Evolutionary conservation across 53 echinoderm and acorn worm species (phyloP).

Genomic region (Holothuria leucospilota): DNA sequence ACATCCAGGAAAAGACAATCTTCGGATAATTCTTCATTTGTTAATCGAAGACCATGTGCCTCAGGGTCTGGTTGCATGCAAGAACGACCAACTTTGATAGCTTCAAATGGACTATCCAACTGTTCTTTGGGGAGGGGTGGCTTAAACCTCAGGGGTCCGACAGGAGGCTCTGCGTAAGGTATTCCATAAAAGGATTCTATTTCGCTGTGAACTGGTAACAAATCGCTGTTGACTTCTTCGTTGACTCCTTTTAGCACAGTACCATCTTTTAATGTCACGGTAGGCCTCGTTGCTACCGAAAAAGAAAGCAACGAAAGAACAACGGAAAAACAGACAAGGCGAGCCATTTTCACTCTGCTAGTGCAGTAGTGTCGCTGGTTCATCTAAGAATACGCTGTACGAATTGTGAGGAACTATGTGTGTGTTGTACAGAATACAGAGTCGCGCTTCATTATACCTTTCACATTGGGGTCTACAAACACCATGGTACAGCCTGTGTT

Average conservation of each 20-base stretch:
- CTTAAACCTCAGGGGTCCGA: slow-evolving; percentile 60
- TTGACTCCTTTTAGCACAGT: not conserved
- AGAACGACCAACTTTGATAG: not conserved
- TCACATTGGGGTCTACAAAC: too few species aligned
- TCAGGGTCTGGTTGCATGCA: not conserved
- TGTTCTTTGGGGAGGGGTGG: slow-evolving; percentile 35
- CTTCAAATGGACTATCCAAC: not conserved
- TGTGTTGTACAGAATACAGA: too few species aligned
- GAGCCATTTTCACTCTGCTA: too few species aligned
- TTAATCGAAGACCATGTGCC: not conserved
- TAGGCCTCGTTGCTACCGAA: not conserved
- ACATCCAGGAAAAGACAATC: slow-evolving; percentile 72
- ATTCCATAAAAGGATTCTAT: slow-evolving; percentile 43
- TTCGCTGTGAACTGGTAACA: not conserved
- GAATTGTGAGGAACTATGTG: too few species aligned
- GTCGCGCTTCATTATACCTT: too few species aligned
- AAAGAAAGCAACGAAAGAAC: too few species aligned
- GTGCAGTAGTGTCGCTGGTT: too few species aligned
- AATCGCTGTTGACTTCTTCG: not conserved
- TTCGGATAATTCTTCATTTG: slow-evolving; percentile 32
- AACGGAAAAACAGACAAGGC: too few species aligned
- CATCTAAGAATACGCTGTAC: too few species aligned
- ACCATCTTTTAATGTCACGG: not conserved
- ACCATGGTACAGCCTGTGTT: too few species aligned
- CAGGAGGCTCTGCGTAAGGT: slow-evolving; percentile 60